Base-by-base conservation (phyloP, 2,113 vertebrate genomes). In the Anarrhichthys ocellatus region DNA sequence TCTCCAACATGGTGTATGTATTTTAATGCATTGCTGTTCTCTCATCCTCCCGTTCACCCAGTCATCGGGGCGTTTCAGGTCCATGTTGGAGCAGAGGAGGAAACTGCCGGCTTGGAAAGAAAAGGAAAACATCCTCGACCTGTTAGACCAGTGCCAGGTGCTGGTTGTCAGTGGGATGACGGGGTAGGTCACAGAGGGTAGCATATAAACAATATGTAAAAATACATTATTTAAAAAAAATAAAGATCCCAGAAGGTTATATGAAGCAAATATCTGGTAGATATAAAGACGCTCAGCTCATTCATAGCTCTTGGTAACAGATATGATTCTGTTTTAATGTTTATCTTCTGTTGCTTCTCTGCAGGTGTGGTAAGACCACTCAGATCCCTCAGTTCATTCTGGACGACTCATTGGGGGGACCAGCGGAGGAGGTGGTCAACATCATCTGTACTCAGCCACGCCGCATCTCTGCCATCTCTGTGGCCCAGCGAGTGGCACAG, bases 341-440 rank as follows among this genome's bases (percentile, higher is more conserved):
- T 22, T 65, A 56, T 44, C 56, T 44, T 24, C 10, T 69, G 5
- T 54, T 20, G 4, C 92, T 76, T 56, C 68, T 72, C 5, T 71
- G n/a, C 85, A 99, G 98, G 42, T 99, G 98, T 91, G 98, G 98
- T 59, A 99, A 99, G 89, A 99, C 98, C 34, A 99, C 98, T 59
- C 98, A 99, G 94, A 97, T 99, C 84, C 98, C 98, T 87, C 98
- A 99, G 90, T 99, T 99, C 91, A 98, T 99, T 87, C 93, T 99
- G 94, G 98, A 99, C 65, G 91, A 94, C 22, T 96, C 97, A 2
- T 84, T 99, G 75, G 83, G 76, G 5, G 96, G 96, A 5, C 91
- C 94, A 5, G 89, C 95, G 0, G 90, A 88, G 22, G 86, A 88
- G 42, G 96, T 99, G 83, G 95, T 96, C 81, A 99, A 98, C 93